These are phyloP conservation scores for Anoplolepis gracilipes DNA, from an alignment of 1,140 invertebrate species.

Conservation along the genomic window DNA sequence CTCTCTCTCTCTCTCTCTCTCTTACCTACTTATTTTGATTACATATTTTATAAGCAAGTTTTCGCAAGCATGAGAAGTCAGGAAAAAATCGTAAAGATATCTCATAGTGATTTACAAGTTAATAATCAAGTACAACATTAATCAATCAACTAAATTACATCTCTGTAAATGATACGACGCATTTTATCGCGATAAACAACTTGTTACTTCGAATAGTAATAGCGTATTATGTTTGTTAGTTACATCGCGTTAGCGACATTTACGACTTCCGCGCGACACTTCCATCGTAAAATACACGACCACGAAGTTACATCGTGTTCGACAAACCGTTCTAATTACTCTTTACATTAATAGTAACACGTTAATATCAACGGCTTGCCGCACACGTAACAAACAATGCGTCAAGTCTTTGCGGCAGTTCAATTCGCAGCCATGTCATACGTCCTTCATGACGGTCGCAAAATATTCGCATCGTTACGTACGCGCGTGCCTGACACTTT, in stretches of 20 bases:
- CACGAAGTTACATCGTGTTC: conserved; percentile 24
- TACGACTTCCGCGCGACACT: conserved; percentile 36
- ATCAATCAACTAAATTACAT: neutral
- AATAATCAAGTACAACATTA: neutral
- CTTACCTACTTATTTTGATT: too few relatives aligned
- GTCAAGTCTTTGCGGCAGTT: conserved; percentile 28
- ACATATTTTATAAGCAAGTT: neutral
- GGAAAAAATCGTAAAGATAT: conserved; percentile 18
- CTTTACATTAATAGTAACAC: conserved; percentile 35
- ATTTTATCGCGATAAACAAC: conserved; percentile 33
- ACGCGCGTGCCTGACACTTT: conserved; percentile 24
- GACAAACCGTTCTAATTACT: conserved; percentile 54
- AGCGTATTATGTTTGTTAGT: conserved; percentile 50
- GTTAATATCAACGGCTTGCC: conserved; percentile 47
- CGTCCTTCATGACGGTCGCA: conserved; percentile 13
- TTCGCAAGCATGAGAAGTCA: too few relatives aligned
- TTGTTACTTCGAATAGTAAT: conserved; percentile 16
- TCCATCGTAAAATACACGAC: conserved; percentile 43
- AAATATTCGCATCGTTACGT: conserved; percentile 47
- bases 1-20: too few relatives aligned
- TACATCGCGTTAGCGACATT: conserved; percentile 41
- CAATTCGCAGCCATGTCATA: conserved; percentile 11
- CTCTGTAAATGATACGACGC: neutral
- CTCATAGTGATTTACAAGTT: neutral
- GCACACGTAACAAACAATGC: conserved; percentile 43